Base-by-base conservation (phyloP, 2,113 vertebrate genomes). In the Leucosticte australis region DNA sequence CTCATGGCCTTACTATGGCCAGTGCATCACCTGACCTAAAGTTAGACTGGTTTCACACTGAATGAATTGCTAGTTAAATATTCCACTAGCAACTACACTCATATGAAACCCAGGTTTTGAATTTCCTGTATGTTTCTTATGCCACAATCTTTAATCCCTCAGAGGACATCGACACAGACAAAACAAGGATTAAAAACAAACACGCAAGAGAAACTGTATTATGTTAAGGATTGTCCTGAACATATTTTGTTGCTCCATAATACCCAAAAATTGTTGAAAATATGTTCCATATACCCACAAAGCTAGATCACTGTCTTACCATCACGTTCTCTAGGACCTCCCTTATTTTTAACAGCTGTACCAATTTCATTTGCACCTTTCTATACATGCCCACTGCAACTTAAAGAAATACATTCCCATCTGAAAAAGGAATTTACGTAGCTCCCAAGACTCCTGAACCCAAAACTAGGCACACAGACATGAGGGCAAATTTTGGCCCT, bases 1-100 rank as follows among this genome's bases (percentile, higher is more conserved):
- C 46, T 70, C 3, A 0, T 2, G 11, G 46, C n/a, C 2, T 42
- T 52, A 27, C 3, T 9, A 7, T 4, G 9, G 2, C 15, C 15
- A 75, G 30, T 30, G 52, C 27, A 26, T 13, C 65, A 56, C 11
- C 8, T 37, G 41, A 57, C 16, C 18, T 68, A 14, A 67, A 41
- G 35, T n/a, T 74, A 74, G 9, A 19, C 20, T 49, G 14, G 18
- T 56, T 90, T 81, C 42, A 73, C 21, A 46, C 10, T 15, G 21
- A 44, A 70, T 49, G 37, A 62, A 39, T 41, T 41, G 15, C 24
- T 49, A 70, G 27, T 49, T 62, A 39, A 21, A 62, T 49, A 28
- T 35, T 82, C 42, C 7, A 42, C 21, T 24, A 53, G 37, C 16
- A 63, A 62, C 60, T 42, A 50, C 28, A 39, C 42, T 67, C 55